Evolutionary conservation across 2,797 vertebrate species (phyloP), one percentile per base, ranked within the genome.

Genomic region (Acanthurus leucopareius): DNA sequence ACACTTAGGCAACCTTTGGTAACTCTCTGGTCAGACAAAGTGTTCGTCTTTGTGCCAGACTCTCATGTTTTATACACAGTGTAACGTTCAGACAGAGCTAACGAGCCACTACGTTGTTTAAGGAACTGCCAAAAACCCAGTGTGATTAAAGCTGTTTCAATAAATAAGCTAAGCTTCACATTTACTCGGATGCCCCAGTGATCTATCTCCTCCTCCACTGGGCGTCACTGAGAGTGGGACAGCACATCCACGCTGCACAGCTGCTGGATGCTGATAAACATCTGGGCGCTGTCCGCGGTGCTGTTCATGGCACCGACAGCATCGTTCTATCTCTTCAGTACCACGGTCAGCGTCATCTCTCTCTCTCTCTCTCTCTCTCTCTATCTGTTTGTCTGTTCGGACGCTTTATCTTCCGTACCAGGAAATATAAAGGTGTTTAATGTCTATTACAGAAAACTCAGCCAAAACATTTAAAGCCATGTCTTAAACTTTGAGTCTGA

Each of bases 271-370:
- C 5, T 17, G 25, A 13, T 2, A 3, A 63, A 13, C 48, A 53
- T 3, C 20, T 1, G 9, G 45, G 38, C 13, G 65, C 73, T 80
- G 85, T 67, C 75, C 66, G 6, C 35, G 66, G 84, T 67, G 5
- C 73, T 61, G 67, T 25, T 13, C n/a, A 5, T 3, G 2, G 38
- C 8, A 19, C 15, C 16, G 3, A 22, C 10, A 1, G 25, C 17
- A 1, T 4, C 15, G 2, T 4, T 11, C 6, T 53, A 2, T 3
- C 35, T 4, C 5, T 81, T 58, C 82, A 86, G 87, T 2, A 86
- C 82, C 83, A 28, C 3, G 70, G 83, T 82, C 64, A 87, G 81
- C 75, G 5, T 7, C 49, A 13, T 25, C 25, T 25, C 25, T 25
- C 25, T 25, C 25, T 25, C 25, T 25, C 25, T 25, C 25, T 25